Percentiles rank a stretch among this genome's conserved stretches.
Conservation (phyloP, 2,113 vertebrate species). For the Herpetotheres cachinnans region DNA sequence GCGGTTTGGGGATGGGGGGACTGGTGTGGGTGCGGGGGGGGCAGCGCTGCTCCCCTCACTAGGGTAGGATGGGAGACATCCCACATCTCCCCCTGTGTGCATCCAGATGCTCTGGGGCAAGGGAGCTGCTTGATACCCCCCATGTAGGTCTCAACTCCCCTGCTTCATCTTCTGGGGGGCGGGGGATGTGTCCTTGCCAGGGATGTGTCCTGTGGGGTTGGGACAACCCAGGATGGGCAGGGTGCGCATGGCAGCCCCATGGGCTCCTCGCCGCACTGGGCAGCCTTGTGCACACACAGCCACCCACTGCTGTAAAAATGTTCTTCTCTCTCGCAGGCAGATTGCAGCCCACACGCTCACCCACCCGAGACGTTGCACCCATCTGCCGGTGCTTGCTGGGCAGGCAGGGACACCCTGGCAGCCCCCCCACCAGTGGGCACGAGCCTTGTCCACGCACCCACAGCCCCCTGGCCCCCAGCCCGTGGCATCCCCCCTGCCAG, state of each 20-base stretch:
- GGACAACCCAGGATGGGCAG: background rate
- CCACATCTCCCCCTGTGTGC: no score
- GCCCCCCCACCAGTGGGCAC: background rate
- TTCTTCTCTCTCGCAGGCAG: background rate
- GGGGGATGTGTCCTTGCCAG: background rate
- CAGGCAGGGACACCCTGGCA: background rate
- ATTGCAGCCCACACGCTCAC: background rate
- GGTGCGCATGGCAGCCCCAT: background rate
- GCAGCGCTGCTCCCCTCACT: background rate
- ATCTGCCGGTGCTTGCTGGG: background rate
- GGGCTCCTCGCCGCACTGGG: background rate
- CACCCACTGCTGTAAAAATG: background rate
- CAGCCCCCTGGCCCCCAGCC: background rate
- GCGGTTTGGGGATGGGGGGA: background rate
- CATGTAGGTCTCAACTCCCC: background rate
- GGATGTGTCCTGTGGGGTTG: background rate
- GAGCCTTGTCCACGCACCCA: fast-evolving
- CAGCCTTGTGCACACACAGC: background rate
- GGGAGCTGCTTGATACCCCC: background rate
- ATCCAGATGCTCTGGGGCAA: fast-evolving
- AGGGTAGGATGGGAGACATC: background rate
- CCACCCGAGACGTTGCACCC: background rate
- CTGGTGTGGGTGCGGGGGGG: no score
- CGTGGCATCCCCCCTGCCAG: background rate
- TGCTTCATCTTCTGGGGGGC: background rate